Evolutionary conservation across 2,888 invertebrate genomes (phyloP).

Genomic region (Macaria notata): DNA sequence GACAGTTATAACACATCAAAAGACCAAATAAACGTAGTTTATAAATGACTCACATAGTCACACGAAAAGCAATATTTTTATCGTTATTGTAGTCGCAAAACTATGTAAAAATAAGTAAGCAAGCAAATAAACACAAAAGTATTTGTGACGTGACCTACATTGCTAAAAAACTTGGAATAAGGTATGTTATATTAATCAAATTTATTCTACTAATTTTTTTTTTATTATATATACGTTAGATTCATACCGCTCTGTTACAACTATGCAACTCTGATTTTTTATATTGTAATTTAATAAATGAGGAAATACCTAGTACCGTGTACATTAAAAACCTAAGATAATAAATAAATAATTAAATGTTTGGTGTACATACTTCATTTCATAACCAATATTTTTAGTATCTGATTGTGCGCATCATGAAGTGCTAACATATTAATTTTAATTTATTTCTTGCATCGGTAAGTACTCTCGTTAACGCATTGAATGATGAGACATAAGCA

Average conservation of each 20-base stretch:
- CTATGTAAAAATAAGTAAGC: too few species aligned
- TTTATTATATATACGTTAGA: neutral
- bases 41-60: neutral
- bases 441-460: slow-evolving; percentile 36
- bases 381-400: slow-evolving; percentile 1
- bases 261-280: too few species aligned
- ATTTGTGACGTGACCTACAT: slow-evolving; percentile 1
- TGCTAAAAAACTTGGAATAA: neutral
- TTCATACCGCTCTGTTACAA: too few species aligned
- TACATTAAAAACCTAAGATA: neutral
- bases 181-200: neutral
- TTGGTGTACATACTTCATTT: neutral
- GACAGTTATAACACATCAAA: slow-evolving; percentile 20
- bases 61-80: neutral
- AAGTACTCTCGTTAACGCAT: slow-evolving; percentile 39
- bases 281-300: too few species aligned
- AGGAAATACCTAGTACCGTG: too few species aligned
- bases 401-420: slow-evolving; percentile 5
- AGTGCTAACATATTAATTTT: slow-evolving; percentile 22
- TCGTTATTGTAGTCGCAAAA: neutral
- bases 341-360: neutral
- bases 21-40: slow-evolving; percentile 14
- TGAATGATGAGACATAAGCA: slow-evolving; percentile 23
- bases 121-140: slow-evolving; percentile 4
- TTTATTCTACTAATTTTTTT: neutral